phyloP scores from a whole-genome alignment of 2,113 vertebrate genomes.

The Panurus biarmicus region DNA sequence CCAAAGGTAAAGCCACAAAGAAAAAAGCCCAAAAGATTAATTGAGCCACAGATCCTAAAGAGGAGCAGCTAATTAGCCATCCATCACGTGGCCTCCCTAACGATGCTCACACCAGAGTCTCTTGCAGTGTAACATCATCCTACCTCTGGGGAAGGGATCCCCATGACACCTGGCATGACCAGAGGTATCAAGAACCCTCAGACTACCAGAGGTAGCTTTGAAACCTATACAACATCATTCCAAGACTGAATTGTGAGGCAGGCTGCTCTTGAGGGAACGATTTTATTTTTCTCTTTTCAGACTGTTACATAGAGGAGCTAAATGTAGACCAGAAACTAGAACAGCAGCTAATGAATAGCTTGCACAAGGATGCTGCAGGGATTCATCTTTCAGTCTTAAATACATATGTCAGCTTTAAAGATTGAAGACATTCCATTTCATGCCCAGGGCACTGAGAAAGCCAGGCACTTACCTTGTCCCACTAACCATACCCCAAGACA shows the following conservation, averaged over 20 bases:
- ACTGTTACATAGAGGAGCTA: background rate
- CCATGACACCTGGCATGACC: background rate
- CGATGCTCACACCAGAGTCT: background rate
- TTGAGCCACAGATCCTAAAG: background rate
- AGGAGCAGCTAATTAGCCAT: background rate
- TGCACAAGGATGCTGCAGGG: background rate
- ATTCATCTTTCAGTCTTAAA: background rate
- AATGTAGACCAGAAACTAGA: background rate
- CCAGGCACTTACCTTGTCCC: background rate
- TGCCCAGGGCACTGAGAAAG: background rate
- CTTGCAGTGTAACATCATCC: background rate
- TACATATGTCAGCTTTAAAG: background rate
- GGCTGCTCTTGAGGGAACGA: background rate
- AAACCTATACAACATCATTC: background rate
- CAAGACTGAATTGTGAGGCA: background rate
- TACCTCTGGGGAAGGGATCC: background rate
- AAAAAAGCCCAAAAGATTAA: background rate
- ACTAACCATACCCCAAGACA: background rate
- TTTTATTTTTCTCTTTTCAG: background rate
- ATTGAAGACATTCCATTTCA: background rate
- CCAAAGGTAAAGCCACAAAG: background rate
- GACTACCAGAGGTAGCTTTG: background rate
- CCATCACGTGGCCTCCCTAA: background rate
- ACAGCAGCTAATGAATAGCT: background rate
- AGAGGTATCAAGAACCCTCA: background rate